Base-by-base conservation (phyloP, 2,113 vertebrate genomes). In the Smithornis capensis region DNA sequence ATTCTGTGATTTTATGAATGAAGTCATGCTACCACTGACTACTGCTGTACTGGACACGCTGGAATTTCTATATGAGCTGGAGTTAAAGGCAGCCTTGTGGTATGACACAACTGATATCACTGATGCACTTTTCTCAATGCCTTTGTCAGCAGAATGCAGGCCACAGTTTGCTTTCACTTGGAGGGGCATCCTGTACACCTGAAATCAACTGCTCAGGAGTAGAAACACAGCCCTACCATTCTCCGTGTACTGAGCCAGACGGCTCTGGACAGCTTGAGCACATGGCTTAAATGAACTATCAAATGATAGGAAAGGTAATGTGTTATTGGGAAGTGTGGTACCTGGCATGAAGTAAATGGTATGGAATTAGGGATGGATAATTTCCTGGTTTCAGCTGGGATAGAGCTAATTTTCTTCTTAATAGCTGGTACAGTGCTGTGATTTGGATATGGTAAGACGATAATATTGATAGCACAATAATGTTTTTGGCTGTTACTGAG, bases 81-180 rank as follows among this genome's bases (percentile, higher is more conserved):
- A 45, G 23, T 53, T 52, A 45, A 69, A 69, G 9, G 12, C 24
- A 53, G 17, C 11, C 11, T 22, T 52, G 12, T 15, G 10, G 19
- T 45, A 17, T 18, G 19, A 22, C 31, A 69, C 19, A 45, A 15
- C 3, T 33, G 33, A 19, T 44, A 28, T 23, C 0, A 0, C 49
- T 33, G 18, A 23, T 23, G 37, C 22, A 23, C 69, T 10, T 69
- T 69, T 62, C 28, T 87, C 33, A 28, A 19, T 38, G 15, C 5
- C 10, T 62, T 78, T 53, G 28, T 6, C 8, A 33, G 37, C 28
- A 69, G 9, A 69, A 3, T 62, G 33, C 37, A 69, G 64, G 33
- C 19, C 18, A 15, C 12, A 23, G 4, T 40, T 40, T 64, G 49
- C 6, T n/a, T 78, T 45, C 24, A 19, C 10, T 55, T 53, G 27